Evolutionary conservation across 1,140 invertebrate genomes (phyloP).

Genomic region (Cotesia glomerata): DNA sequence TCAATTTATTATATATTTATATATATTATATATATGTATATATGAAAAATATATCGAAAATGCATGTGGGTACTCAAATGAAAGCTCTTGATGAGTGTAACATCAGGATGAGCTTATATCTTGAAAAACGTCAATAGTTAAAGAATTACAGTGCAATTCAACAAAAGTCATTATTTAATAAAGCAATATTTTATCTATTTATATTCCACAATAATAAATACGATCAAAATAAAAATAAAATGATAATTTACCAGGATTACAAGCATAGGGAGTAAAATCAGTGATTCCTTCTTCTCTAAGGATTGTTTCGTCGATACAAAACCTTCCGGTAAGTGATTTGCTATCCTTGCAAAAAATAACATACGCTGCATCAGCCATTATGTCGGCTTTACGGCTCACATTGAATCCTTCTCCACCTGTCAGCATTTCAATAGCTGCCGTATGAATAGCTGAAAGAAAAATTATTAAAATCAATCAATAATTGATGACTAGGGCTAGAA

Average conservation of each 20-base stretch:
- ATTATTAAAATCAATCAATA: background rate
- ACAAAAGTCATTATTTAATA: too few relatives aligned
- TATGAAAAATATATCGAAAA: too few relatives aligned
- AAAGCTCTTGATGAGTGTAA: too few relatives aligned
- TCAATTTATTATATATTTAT: too few relatives aligned
- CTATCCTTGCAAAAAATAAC: slow-evolving; percentile 83
- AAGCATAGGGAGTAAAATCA: slow-evolving; percentile 87
- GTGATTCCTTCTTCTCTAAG: slow-evolving; percentile 80
- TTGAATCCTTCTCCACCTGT: slow-evolving; percentile 70
- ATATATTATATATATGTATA: too few relatives aligned
- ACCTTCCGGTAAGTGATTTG: slow-evolving; percentile 84
- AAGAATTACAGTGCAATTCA: too few relatives aligned
- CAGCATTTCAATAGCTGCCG: slow-evolving; percentile 97
- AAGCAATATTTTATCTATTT: too few relatives aligned
- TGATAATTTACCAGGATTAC: slow-evolving; percentile 70
- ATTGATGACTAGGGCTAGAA: too few relatives aligned
- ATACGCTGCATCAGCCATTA: slow-evolving; percentile 96
- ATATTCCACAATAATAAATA: too few relatives aligned
- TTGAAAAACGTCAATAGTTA: too few relatives aligned
- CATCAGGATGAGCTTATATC: too few relatives aligned
- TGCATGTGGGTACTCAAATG: too few relatives aligned
- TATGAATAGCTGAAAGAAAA: slow-evolving; percentile 80
- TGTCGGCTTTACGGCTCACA: slow-evolving; percentile 84
- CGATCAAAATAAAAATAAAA: slow-evolving; percentile 24
- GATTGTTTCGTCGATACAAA: slow-evolving; percentile 93